phyloP scores from a whole-genome alignment of 1,140 invertebrate species.

The Himalopsyche phryganea region DNA sequence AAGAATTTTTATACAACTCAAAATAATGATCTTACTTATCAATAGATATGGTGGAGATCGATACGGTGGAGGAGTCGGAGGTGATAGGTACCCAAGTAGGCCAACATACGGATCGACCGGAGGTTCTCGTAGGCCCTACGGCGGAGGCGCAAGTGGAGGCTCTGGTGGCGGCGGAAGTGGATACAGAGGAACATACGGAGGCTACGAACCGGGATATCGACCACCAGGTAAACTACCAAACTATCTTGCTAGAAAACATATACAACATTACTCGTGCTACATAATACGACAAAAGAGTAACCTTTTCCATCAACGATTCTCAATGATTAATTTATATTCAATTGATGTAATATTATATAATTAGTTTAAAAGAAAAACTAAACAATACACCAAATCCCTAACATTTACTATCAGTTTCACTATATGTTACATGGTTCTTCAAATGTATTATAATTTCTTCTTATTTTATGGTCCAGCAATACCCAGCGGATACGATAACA shows the following conservation, averaged over 20 bases:
- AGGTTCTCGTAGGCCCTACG: conserved; percentile 18
- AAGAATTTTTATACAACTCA: too few relatives aligned
- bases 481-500: conserved; percentile 21
- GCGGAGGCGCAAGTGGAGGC: conserved; percentile 20
- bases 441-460: too few relatives aligned
- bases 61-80: conserved; percentile 31
- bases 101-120: conserved; percentile 7
- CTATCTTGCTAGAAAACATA: too few relatives aligned
- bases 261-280: too few relatives aligned
- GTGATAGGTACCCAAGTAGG: conserved; percentile 26
- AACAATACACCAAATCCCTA: too few relatives aligned
- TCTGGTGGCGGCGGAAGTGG: conserved; percentile 21
- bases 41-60: conserved; percentile 32
- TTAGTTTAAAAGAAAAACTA: too few relatives aligned
- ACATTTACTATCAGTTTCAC: too few relatives aligned
- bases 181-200: conserved; percentile 33
- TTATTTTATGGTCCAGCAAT: conserved; percentile 7
- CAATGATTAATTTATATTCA: too few relatives aligned
- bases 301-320: too few relatives aligned
- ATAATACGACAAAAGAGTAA: too few relatives aligned
- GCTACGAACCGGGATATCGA: conserved; percentile 31
- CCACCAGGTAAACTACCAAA: conserved; percentile 23
- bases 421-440: too few relatives aligned
- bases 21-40: conserved; percentile 10
- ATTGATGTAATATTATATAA: too few relatives aligned